phyloP scores from a whole-genome alignment of 2,888 invertebrate species.

The Orgyia antiqua region DNA sequence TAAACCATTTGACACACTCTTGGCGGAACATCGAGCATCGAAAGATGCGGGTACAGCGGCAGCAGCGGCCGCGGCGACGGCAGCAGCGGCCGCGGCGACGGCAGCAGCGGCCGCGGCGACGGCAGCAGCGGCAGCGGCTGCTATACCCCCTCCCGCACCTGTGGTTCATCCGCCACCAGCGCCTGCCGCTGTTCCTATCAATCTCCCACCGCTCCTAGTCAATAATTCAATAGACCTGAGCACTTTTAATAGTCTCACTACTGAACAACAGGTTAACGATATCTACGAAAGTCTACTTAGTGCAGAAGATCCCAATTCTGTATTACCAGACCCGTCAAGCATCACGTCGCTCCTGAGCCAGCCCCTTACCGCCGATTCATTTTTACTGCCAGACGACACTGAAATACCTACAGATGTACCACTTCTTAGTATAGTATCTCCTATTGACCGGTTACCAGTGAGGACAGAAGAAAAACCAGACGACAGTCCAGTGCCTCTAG shows the following conservation, averaged over 20 bases:
- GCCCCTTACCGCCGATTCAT: slow-evolving; percentile 46
- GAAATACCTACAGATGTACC: slow-evolving; percentile 39
- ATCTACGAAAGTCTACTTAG: slow-evolving; percentile 60
- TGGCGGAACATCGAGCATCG: slow-evolving; percentile 84
- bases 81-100: slow-evolving; percentile 17
- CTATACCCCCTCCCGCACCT: slow-evolving; percentile 17
- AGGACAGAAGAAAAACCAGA: slow-evolving; percentile 32
- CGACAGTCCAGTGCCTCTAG: slow-evolving; percentile 43
- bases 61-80: slow-evolving; percentile 28
- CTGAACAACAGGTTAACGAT: slow-evolving; percentile 63
- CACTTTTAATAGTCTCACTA: slow-evolving; percentile 52
- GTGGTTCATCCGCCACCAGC: slow-evolving; percentile 18
- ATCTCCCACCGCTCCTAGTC: slow-evolving; percentile 57
- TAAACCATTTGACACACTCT: slow-evolving; percentile 85
- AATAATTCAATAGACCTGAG: slow-evolving; percentile 54
- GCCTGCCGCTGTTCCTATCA: slow-evolving; percentile 26
- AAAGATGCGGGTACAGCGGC: slow-evolving; percentile 65
- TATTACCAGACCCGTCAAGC: slow-evolving; percentile 55
- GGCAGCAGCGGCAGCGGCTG: slow-evolving; percentile 21
- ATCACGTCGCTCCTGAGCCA: slow-evolving; percentile 57
- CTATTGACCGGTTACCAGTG: slow-evolving; percentile 27
- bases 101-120: slow-evolving; percentile 19
- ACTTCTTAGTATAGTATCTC: slow-evolving; percentile 38
- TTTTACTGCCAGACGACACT: slow-evolving; percentile 52
- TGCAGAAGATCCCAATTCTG: slow-evolving; percentile 51